Percentiles rank a stretch among this genome's conserved stretches.
phyloP scores from a whole-genome alignment of 1,140 invertebrate species.

The Papilio xuthus region DNA sequence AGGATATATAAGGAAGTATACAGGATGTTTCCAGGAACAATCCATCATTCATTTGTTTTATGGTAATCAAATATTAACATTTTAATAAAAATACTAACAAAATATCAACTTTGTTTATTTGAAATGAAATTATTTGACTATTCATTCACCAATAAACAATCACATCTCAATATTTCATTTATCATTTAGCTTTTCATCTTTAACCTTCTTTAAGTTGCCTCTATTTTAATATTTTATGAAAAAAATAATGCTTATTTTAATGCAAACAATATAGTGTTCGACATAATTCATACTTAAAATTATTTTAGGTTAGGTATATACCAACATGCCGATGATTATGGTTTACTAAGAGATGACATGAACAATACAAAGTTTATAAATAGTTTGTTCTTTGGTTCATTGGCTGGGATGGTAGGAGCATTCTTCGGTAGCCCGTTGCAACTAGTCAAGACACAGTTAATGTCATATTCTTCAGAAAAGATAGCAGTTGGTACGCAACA shows the following conservation, averaged over 20 bases:
- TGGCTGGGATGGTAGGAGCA: constrained; percentile 74
- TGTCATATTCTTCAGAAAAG: constrained; percentile 88
- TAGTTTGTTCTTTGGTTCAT: constrained; percentile 72
- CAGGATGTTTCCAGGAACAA: background rate
- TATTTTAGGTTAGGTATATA: constrained; percentile 79
- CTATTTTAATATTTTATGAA: background rate
- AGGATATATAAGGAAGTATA: background rate
- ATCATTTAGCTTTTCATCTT: background rate
- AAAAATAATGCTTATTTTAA: background rate
- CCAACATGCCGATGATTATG: constrained; percentile 78
- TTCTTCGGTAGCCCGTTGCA: constrained; percentile 87
- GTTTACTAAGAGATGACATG: constrained; percentile 71
- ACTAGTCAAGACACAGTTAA: constrained; percentile 95
- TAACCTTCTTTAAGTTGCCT: background rate
- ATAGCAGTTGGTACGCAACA: constrained; percentile 96
- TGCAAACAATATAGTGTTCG: background rate
- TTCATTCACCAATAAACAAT: background rate
- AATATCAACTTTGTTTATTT: too few relatives aligned
- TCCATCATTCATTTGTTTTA: background rate
- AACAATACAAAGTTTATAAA: constrained; percentile 72
- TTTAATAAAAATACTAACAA: background rate
- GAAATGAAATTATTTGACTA: background rate
- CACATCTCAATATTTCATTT: background rate
- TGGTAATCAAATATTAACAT: background rate
- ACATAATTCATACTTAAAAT: background rate